Evolutionary conservation across 1,140 invertebrate genomes (phyloP), one percentile per base, ranked within the genome.

Genomic region (Leptinotarsa texana): DNA sequence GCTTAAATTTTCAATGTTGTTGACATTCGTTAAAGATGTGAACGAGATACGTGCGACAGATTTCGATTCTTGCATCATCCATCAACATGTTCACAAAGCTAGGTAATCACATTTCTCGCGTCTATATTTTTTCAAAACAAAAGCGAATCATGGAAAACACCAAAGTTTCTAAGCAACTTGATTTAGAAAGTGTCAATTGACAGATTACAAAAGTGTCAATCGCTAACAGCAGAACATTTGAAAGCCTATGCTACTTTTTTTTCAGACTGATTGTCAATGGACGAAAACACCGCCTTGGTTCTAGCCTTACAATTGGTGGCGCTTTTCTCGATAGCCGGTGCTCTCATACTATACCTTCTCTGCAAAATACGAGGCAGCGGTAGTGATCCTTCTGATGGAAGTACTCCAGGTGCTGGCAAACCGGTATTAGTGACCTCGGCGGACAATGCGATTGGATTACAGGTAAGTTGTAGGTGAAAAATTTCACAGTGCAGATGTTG

Each of bases 291-390:
- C 74, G 92, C 92, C 84, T 86, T 93, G 80, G 90, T 93, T 42
- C 86, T 94, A 83, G 92, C 91, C 77, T 89, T 94, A 78, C 93
- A 94, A 85, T 86, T 94, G 78, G 88, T 93, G 69, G 93, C 93
- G 1, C 85, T 94, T 18, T 93, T 92, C 84, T 93, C 91, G 57
- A 93, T 94, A 76, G 93, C 92, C 27, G 92, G 92, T 1, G 92
- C 92, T 11, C 87, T 94, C 75, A 85, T 94, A 70, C 86, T 93
- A 73, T 94, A 94, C 80, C 84, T 94, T 73, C 86, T 93, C 80
- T 89, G 92, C 80, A 93, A 93, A 84, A 92, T 93, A 42, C 69
- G 73, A n/a, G 87, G 89, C 22, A 76, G 79, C 57, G 75, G 72
- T 42, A 83, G 69, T 49, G 69, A 74, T 22, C 80, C 78, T 66